Conservation (phyloP, 2,888 invertebrate species). For the Epistrophe grossulariae region DNA sequence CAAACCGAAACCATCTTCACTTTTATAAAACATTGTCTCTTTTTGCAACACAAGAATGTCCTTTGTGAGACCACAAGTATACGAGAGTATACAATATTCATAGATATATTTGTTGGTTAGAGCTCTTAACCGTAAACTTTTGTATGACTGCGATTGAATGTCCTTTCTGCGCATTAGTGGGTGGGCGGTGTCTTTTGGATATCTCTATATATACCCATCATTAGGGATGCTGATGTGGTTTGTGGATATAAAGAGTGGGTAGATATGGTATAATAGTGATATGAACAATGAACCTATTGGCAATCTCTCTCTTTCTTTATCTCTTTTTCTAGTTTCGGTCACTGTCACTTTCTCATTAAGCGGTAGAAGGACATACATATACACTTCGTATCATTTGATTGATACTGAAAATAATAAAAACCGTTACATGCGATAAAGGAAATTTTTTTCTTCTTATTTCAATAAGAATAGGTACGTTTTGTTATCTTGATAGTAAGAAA, state of each 20-base stretch:
- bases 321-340: constrained; percentile 18
- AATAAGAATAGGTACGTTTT: no score
- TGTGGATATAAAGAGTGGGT: not conserved
- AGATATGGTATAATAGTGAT: not conserved
- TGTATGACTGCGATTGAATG: constrained; percentile 43
- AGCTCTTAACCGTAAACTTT: constrained; percentile 39
- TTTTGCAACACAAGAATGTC: constrained; percentile 5
- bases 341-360: constrained; percentile 55
- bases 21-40: constrained; percentile 19
- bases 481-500: no score
- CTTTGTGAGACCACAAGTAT: constrained; percentile 33
- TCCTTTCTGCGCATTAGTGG: constrained; percentile 52
- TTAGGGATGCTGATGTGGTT: constrained; percentile 18
- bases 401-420: no score
- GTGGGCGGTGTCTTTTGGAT: constrained; percentile 8
- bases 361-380: not conserved
- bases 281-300: constrained; percentile 36
- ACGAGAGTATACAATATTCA: no score
- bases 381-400: not conserved
- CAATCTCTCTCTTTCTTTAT: not conserved
- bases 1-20: constrained; percentile 11
- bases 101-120: not conserved
- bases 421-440: no score
- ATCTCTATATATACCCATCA: constrained; percentile 1
- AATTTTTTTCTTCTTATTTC: no score